These are phyloP conservation scores for Chelon auratus DNA, from an alignment of 2,797 vertebrate species.

Conservation along the genomic window DNA sequence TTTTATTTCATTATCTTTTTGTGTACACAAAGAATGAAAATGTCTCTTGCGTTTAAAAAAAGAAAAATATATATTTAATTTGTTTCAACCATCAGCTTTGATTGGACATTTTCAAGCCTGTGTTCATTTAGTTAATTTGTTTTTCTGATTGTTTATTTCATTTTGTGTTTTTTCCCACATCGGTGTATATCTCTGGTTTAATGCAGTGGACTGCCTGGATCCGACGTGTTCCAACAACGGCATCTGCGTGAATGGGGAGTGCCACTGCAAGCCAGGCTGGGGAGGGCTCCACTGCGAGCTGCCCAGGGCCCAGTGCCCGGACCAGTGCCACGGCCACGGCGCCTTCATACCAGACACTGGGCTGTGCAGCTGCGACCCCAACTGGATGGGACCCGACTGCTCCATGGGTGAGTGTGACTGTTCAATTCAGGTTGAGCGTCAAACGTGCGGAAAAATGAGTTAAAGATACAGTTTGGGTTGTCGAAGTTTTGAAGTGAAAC, in stretches of 20 bases:
- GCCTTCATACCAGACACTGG: conserved; percentile 96
- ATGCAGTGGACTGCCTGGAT: conserved; percentile 95
- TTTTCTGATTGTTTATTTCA: conserved; percentile 1
- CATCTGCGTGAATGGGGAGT: conserved; percentile 96
- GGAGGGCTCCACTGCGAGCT: conserved; percentile 95
- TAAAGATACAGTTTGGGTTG: conserved; percentile 5
- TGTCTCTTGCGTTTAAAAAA: conserved; percentile 16
- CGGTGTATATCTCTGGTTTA: conserved; percentile 31
- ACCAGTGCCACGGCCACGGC: conserved; percentile 98
- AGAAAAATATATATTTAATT: conserved; percentile 26
- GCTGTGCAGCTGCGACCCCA: conserved; percentile 97
- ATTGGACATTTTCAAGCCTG: conserved; percentile 30
- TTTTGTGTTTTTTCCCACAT: conserved; percentile 5
- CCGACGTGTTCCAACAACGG: conserved; percentile 97
- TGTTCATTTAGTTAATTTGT: conserved; percentile 28
- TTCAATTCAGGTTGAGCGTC: background rate
- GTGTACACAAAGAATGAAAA: conserved; percentile 58
- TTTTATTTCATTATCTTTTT: conserved; percentile 61
- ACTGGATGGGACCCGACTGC: conserved; percentile 99
- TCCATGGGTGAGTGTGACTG: conserved; percentile 89
- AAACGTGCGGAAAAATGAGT: background rate
- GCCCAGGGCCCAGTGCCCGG: conserved; percentile 94
- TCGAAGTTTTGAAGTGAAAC: conserved; percentile 17
- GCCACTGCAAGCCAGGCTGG: conserved; percentile 98
- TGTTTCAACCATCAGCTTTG: conserved; percentile 22